Base-by-base conservation (phyloP, 2,113 vertebrate genomes). In the Muscicapa adusta region DNA sequence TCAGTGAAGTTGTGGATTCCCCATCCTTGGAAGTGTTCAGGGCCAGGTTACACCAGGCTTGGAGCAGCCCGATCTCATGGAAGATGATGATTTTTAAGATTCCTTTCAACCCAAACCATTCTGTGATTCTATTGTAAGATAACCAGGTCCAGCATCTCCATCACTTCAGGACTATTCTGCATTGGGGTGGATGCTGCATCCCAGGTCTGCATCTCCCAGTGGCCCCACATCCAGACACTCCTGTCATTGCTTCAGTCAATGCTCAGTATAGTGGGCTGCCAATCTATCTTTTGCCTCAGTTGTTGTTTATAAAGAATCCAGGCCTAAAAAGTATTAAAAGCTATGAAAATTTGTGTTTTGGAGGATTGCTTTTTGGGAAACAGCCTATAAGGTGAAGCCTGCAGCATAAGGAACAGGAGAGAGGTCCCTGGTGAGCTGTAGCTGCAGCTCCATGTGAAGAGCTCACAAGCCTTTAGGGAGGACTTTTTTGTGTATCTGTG, bases 221-320 rank as follows among this genome's bases (percentile, higher is more conserved):
- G 72, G 5, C 43, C 36, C 50, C 40, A 40, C 47, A 85, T 57
- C 18, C 58, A 43, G 60, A 26, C 28, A 28, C 20, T 62, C 38
- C 2, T 23, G 1, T 31, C 1, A 0, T 22, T 73, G 29, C 65
- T 74, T 48, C 61, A 45, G 8, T 14, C 48, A 51, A 23, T 2
- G 6, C 33, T 85, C 17, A 6, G 4, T 28, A 0, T n/a, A 38
- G 17, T 9, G 23, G 34, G 31, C n/a, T 77, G 40, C 26, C 10
- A 24, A 2, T 16, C 43, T 38, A 0, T 48, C 42, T 80, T 79
- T 48, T 80, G 29, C 31, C 26, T 92, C 51, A 6, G 10, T n/a
- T 29, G 2, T 20, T 84, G 18, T 20, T 42, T 34, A 14, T 34
- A 48, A 83, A 60, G 33, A 65, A 60, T 70, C 47, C n/a, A 77